phyloP scores from a whole-genome alignment of 64 coral and sea anemone genomes.

The Platygyra sinensis region DNA sequence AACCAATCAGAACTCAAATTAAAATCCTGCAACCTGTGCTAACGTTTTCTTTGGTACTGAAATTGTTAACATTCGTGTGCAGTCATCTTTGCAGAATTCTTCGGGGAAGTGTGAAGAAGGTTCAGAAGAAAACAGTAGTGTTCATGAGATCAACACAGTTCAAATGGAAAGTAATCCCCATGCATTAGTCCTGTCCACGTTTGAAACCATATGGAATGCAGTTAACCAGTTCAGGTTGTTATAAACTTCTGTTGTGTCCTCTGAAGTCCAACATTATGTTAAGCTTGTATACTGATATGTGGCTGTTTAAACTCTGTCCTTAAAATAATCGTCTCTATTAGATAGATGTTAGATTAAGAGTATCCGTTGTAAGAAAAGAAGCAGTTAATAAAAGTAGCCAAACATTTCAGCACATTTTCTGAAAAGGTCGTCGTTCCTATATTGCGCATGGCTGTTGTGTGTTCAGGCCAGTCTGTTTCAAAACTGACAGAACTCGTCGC shows the following conservation, averaged over 20 bases:
- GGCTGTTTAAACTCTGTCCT: no score
- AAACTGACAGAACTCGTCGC: no score
- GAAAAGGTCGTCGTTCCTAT: no score
- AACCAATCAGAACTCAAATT: background rate
- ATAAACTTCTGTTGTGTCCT: no score
- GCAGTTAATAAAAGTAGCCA: no score
- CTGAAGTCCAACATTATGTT: no score
- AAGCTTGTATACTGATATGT: no score
- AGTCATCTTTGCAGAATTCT: constrained; percentile 15
- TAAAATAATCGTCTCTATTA: background rate
- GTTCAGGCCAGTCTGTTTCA: no score
- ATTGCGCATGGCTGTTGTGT: no score
- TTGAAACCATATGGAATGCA: constrained; percentile 71
- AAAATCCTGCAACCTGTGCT: background rate
- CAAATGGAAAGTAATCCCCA: constrained; percentile 13
- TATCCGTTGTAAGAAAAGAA: no score
- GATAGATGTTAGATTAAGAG: background rate
- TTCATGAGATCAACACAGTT: constrained; percentile 55
- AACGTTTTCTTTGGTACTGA: background rate
- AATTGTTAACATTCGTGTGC: background rate
- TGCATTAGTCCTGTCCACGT: constrained; percentile 41
- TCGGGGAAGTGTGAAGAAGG: constrained; percentile 38
- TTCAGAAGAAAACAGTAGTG: constrained; percentile 52
- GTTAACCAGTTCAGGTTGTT: constrained; percentile 59
- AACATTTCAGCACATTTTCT: no score